These are phyloP conservation scores for Pseudopleuronectes americanus DNA, from an alignment of 2,797 vertebrate genomes.

Conservation along the genomic window DNA sequence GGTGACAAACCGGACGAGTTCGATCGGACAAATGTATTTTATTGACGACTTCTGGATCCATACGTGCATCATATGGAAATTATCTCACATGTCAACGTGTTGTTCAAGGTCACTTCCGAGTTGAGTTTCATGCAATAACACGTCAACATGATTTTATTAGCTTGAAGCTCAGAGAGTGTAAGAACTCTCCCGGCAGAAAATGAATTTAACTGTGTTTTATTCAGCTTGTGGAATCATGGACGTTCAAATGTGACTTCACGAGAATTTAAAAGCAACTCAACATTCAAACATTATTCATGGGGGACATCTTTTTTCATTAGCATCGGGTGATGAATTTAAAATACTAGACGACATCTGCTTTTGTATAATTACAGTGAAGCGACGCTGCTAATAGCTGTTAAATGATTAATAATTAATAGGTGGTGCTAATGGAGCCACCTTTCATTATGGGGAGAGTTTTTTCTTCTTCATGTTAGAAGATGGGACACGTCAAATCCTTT, in stretches of 20 bases:
- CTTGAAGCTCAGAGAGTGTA: conserved; percentile 53
- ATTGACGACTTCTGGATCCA: conserved; percentile 58
- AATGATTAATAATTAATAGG: neutral
- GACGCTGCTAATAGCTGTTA: neutral
- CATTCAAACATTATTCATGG: no score
- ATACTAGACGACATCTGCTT: no score
- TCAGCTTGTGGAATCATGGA: no score
- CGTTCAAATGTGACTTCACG: no score
- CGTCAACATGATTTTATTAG: no score
- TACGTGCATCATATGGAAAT: conserved; percentile 37
- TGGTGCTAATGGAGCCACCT: neutral
- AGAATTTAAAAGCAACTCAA: no score
- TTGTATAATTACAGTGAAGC: no score
- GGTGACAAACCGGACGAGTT: no score
- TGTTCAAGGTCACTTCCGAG: conserved; percentile 70
- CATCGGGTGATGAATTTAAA: no score
- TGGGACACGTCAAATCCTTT: neutral
- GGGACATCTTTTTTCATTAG: no score
- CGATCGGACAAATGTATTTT: conserved; percentile 49
- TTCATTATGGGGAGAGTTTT: neutral
- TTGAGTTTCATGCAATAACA: conserved; percentile 9
- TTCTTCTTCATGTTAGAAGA: no score
- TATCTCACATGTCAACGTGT: conserved; percentile 64
- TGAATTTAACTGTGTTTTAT: no score
- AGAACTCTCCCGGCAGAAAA: conserved; percentile 38